These are phyloP conservation scores for Mungos mungo DNA, from an alignment of 2,113 vertebrate species.

Conservation along the genomic window DNA sequence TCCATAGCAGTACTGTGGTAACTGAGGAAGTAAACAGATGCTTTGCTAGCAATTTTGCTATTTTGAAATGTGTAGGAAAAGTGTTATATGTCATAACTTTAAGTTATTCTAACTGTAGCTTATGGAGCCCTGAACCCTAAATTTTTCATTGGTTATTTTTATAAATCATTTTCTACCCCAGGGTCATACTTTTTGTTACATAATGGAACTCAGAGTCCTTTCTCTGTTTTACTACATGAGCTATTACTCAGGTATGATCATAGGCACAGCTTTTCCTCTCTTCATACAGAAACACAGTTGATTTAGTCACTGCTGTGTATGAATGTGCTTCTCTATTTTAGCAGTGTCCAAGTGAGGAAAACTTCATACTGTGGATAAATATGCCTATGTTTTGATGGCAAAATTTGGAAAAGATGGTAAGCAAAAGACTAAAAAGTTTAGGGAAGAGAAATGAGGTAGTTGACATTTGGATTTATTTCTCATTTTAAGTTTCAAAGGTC, in stretches of 20 bases:
- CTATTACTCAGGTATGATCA: background rate
- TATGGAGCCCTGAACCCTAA: background rate
- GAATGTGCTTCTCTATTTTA: background rate
- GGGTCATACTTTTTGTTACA: background rate
- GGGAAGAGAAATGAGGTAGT: background rate
- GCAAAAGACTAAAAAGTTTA: background rate
- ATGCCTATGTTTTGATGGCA: background rate
- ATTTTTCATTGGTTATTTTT: background rate
- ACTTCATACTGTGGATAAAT: background rate
- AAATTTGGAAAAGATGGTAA: background rate
- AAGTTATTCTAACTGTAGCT: background rate
- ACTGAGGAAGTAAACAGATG: background rate
- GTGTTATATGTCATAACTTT: background rate
- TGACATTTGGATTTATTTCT: background rate
- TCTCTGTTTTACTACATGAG: background rate
- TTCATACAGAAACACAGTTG: background rate
- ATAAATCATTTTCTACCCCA: background rate
- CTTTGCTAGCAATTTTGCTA: background rate
- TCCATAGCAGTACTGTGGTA: background rate
- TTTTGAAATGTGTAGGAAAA: background rate
- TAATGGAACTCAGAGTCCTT: background rate
- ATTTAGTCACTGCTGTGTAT: background rate
- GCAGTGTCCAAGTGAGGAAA: background rate
- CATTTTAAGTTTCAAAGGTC: background rate
- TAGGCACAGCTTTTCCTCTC: background rate